Conservation (phyloP, 2,113 vertebrate species). For the Crotalus tigris region DNA sequence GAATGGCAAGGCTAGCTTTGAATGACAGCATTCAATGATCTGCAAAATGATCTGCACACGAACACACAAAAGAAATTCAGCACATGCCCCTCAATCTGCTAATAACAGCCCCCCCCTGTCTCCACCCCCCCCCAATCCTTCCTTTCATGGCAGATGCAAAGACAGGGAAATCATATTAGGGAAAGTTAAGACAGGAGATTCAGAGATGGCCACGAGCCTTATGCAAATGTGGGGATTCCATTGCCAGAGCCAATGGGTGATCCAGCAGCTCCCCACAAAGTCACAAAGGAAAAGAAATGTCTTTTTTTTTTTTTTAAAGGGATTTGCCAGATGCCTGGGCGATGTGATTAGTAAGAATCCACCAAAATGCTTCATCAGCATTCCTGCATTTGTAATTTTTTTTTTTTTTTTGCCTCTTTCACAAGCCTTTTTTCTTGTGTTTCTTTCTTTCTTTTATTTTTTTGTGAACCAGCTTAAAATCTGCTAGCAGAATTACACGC, state of each 20-base stretch:
- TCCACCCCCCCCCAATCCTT: not conserved
- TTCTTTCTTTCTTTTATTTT: not conserved
- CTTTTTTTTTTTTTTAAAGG: constrained; percentile 16
- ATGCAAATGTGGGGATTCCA: constrained; percentile 40
- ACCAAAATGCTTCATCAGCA: constrained; percentile 37
- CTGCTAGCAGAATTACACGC: constrained; percentile 37
- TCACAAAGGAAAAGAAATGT: not conserved
- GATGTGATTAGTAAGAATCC: constrained; percentile 58
- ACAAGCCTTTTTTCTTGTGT: not conserved
- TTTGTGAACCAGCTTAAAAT: constrained; percentile 49
- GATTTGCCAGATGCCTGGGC: constrained; percentile 47
- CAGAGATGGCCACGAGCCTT: not conserved
- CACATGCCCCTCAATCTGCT: not conserved
- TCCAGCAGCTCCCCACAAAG: constrained; percentile 48
- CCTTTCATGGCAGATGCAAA: not conserved
- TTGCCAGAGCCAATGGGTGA: constrained; percentile 32
- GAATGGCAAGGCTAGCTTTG: not conserved
- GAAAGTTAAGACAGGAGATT: constrained; percentile 1
- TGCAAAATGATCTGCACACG: not conserved
- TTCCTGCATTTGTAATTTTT: constrained; percentile 5
- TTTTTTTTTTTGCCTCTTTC: not conserved
- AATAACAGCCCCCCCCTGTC: not conserved
- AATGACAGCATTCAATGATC: not conserved
- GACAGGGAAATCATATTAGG: not conserved
- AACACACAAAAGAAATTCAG: not conserved